Base-by-base conservation (phyloP, 2,888 invertebrate species). In the Chrysolina haemoptera region DNA sequence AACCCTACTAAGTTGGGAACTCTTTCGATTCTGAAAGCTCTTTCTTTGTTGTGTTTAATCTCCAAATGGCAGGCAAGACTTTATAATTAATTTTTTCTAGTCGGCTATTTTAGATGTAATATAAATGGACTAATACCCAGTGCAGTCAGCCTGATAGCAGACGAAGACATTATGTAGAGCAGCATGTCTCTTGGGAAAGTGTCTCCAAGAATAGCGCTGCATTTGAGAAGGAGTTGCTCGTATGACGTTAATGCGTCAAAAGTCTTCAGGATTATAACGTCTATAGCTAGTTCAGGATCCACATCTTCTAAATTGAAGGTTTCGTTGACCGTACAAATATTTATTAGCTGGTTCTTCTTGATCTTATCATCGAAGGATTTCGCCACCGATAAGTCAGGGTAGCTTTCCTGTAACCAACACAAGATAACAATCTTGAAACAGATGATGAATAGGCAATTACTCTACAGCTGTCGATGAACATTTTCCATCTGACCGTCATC, bases 211-310 rank as follows among this genome's bases (percentile, higher is more conserved):
- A 93, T 91, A 0, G 93, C 89, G 10, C 91, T 91, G 79, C 91
- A 91, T 86, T 93, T 93, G 41, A 93, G 82, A 14, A 93, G 82
- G 82, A 91, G 88, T 85, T 93, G 92, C 83, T 93, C 93, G 76
- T 91, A 90, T 0, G 92, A 90, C 3, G 90, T 90, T 74, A 94
- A 82, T 0, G 91, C 91, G 83, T 93, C 93, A 80, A 92, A 93
- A 0, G 91, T 90, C 85, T 91, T 92, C 79, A 93, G 82, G 70
- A 93, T 90, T 73, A 91, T 89, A 22, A 90, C 92, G 76, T 92
- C 91, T 88, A 91, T 90, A 12, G 90, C 88, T 71, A 90, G 85
- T 81, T 91, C 91, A 0, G 89, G 86, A 50, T 89, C 89, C 70
- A 90, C 88, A 70, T 91, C 90, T 18, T 90, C 90, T 66, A 90